phyloP scores from a whole-genome alignment of 2,113 vertebrate species.

The Oxygymnocypris stewartii region DNA sequence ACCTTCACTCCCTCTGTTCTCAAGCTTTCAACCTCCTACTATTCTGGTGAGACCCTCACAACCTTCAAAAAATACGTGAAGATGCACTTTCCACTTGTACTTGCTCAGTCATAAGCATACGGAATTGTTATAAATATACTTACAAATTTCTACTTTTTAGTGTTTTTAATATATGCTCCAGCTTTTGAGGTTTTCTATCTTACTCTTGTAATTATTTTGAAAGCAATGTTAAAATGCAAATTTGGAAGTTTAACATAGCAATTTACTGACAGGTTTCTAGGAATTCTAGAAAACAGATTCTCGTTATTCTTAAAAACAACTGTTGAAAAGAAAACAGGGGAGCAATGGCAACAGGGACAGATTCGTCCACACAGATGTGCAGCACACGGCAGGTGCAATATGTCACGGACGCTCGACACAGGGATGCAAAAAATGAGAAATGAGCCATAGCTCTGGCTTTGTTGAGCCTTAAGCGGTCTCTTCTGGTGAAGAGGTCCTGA shows the following conservation, averaged over 20 bases:
- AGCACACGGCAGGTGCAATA: background rate
- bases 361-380: constrained; percentile 2
- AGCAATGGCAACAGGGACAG: background rate
- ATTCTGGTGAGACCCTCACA: background rate
- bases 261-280: background rate
- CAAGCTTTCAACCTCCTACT: background rate
- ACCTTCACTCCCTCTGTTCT: background rate
- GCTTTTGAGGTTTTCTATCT: background rate
- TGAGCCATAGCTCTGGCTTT: constrained; percentile 3
- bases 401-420: background rate
- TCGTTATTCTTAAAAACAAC: background rate
- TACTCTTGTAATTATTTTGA: no score
- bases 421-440: constrained; percentile 38
- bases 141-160: background rate
- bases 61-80: background rate
- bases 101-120: background rate
- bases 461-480: constrained; percentile 36
- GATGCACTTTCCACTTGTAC: background rate
- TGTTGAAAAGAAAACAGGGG: background rate
- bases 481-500: constrained; percentile 33
- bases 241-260: background rate
- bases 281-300: background rate
- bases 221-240: constrained; percentile 2
- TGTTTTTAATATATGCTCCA: no score
- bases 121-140: background rate